Conservation (phyloP, 37 sponge, comb jelly and placozoan genomes). For the Mnemiopsis leidyi region DNA sequence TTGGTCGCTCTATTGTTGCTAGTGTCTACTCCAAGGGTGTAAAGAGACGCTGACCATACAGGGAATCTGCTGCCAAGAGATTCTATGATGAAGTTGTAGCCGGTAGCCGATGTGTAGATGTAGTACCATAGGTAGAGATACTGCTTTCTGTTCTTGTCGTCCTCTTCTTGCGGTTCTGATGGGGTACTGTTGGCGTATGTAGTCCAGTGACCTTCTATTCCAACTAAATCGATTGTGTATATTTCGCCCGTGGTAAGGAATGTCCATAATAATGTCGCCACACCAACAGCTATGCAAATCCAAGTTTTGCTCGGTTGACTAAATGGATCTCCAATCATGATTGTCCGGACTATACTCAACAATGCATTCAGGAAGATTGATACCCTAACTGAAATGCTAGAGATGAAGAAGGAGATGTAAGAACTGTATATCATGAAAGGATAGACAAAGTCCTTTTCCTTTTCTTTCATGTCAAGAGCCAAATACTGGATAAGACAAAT, state of each 20-base stretch:
- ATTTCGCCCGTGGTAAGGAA: background rate
- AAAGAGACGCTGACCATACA: background rate
- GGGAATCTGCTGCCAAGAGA: background rate
- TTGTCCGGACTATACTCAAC: background rate
- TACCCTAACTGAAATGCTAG: background rate
- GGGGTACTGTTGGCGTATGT: background rate
- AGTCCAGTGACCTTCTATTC: background rate
- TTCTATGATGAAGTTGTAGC: background rate
- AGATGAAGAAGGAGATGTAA: constrained; percentile 20
- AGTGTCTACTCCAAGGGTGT: too few relatives aligned
- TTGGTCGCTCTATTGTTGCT: background rate
- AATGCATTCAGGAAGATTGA: constrained; percentile 1
- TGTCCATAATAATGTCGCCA: background rate
- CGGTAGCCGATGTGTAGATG: constrained; percentile 14
- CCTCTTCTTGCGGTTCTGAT: background rate
- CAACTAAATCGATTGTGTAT: background rate
- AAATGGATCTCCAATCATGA: constrained; percentile 21
- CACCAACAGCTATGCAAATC: background rate
- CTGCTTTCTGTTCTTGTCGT: constrained; percentile 21
- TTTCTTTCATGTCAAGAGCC: background rate
- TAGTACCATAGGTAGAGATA: constrained; percentile 31
- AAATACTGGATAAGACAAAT: background rate
- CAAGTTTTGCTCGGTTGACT: background rate
- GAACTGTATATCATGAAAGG: background rate
- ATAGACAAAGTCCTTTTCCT: background rate